phyloP scores from a whole-genome alignment of 2,797 vertebrate species.

The Erpetoichthys calabaricus region DNA sequence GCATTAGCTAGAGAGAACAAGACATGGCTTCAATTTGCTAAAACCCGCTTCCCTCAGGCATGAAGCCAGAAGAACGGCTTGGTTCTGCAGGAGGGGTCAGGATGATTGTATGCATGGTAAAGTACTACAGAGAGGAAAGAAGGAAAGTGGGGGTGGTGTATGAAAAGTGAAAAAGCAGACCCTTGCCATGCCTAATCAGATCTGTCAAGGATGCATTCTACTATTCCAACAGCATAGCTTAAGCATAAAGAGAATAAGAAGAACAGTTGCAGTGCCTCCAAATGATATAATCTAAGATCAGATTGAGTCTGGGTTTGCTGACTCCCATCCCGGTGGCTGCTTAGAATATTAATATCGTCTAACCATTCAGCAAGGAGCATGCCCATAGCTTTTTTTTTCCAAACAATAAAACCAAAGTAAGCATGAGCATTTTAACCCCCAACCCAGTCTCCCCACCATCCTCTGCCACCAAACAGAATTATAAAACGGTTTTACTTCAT shows the following conservation, averaged over 20 bases:
- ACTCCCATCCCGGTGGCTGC: constrained; percentile 14
- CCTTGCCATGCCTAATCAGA: no score
- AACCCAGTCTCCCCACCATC: constrained; percentile 12
- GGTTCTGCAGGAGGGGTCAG: no score
- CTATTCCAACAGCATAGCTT: no score
- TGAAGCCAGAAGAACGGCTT: no score
- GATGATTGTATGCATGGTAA: no score
- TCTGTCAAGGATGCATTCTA: no score
- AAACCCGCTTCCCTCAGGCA: no score
- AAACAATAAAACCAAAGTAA: not conserved
- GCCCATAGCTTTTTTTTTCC: not conserved
- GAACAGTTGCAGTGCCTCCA: constrained; percentile 22
- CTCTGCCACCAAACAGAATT: constrained; percentile 4
- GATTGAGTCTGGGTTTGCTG: constrained; percentile 26
- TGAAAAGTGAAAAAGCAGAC: no score
- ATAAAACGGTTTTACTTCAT: constrained; percentile 7
- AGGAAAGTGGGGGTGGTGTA: no score
- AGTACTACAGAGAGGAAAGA: no score
- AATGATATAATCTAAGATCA: constrained; percentile 31
- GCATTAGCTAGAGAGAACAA: no score
- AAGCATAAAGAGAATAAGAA: not conserved
- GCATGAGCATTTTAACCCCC: not conserved
- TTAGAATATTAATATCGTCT: constrained; percentile 21
- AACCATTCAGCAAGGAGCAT: not conserved
- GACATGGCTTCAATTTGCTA: no score